These are phyloP conservation scores for Sesamia inferens DNA, from an alignment of 2,888 invertebrate genomes.

Conservation along the genomic window DNA sequence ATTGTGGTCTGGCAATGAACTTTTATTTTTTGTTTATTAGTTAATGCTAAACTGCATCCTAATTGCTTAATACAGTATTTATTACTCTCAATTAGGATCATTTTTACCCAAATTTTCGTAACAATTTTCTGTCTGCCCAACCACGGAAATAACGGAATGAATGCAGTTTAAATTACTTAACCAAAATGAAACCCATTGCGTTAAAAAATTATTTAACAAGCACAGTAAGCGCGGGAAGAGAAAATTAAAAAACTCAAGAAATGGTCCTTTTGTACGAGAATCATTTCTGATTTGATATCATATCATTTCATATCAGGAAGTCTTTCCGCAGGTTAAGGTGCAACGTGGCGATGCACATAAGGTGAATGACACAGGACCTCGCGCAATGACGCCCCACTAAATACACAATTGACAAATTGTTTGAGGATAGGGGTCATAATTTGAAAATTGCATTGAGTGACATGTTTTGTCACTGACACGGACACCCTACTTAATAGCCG, in stretches of 20 bases:
- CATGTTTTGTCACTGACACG: conserved; percentile 45
- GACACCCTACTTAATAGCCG: conserved; percentile 26
- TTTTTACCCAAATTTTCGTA: too few species aligned
- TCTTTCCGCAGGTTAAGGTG: background rate
- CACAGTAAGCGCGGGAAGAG: too few species aligned
- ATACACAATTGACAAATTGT: conserved; percentile 56
- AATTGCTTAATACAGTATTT: too few species aligned
- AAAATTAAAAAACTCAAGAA: background rate
- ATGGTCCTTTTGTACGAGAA: background rate
- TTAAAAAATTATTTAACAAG: too few species aligned
- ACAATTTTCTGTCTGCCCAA: too few species aligned
- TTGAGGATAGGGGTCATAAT: conserved; percentile 53
- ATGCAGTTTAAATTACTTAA: too few species aligned
- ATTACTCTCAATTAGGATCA: too few species aligned
- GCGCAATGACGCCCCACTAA: conserved; percentile 8
- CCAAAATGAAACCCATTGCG: too few species aligned
- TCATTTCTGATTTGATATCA: background rate
- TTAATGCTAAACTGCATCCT: background rate
- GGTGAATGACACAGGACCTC: conserved; percentile 41
- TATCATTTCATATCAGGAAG: background rate
- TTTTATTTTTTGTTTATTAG: background rate
- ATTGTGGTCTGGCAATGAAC: background rate
- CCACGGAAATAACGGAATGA: too few species aligned
- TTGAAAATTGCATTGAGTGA: conserved; percentile 47
- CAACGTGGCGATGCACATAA: conserved; percentile 8